Evolutionary conservation across 2,113 vertebrate genomes (phyloP).

Genomic region (Petaurus breviceps): DNA sequence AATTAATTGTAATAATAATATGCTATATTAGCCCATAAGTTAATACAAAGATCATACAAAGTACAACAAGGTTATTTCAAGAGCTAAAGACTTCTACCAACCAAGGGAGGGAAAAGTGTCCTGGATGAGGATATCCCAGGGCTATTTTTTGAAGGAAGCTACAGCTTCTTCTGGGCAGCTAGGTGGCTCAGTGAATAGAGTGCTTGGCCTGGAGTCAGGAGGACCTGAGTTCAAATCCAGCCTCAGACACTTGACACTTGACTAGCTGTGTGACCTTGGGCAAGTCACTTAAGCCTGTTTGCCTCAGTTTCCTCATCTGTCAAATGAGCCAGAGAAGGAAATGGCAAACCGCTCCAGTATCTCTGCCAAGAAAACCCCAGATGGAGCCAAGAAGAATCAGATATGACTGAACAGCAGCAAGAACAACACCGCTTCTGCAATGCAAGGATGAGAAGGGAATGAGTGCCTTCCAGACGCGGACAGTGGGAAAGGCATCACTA

Average conservation of each 20-base stretch:
- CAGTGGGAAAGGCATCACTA: too few relatives aligned
- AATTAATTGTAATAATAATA: too few relatives aligned
- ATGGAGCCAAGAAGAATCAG: neutral
- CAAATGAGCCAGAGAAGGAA: neutral
- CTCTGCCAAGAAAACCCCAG: neutral
- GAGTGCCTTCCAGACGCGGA: neutral
- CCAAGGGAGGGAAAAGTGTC: neutral
- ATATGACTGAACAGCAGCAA: neutral
- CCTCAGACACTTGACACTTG: too few relatives aligned
- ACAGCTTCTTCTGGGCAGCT: too few relatives aligned
- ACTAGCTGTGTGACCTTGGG: too few relatives aligned
- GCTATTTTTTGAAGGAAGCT: too few relatives aligned
- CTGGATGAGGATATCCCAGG: neutral
- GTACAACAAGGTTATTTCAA: neutral
- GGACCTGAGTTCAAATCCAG: neutral
- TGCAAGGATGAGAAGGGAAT: neutral
- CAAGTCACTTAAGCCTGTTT: neutral
- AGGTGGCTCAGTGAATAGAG: neutral
- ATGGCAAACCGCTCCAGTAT: neutral
- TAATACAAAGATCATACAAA: neutral
- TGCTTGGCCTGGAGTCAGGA: too few relatives aligned
- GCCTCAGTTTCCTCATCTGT: neutral
- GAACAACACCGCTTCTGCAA: too few relatives aligned
- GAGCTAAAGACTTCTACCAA: neutral
- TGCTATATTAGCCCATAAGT: neutral